Conservation (phyloP, 2,888 invertebrate species). For the Crepidodera aurea region DNA sequence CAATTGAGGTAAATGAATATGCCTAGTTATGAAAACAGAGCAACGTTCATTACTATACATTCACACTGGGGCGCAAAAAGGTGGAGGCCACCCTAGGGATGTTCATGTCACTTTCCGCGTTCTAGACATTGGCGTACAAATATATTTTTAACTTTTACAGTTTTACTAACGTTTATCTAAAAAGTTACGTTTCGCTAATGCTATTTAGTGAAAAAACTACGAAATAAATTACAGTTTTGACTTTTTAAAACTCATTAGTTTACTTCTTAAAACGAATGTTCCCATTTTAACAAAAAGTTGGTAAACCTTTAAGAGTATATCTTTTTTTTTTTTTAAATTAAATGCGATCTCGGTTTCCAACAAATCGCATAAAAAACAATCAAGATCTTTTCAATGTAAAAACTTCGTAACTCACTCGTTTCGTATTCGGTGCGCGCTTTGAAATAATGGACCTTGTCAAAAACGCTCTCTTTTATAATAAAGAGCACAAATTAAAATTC, state of each 20-base stretch:
- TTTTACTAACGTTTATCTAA: too few relatives aligned
- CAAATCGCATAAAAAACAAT: constrained; percentile 31
- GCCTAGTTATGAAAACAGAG: constrained; percentile 50
- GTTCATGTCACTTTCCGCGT: neutral
- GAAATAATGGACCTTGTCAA: constrained; percentile 39
- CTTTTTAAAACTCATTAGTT: too few relatives aligned
- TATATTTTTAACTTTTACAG: neutral
- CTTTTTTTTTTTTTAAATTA: too few relatives aligned
- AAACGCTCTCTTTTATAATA: constrained; percentile 40
- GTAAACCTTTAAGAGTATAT: too few relatives aligned
- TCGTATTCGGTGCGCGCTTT: constrained; percentile 30
- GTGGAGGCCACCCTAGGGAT: constrained; percentile 23
- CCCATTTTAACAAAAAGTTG: too few relatives aligned
- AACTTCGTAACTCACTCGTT: constrained; percentile 29
- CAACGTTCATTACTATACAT: constrained; percentile 50
- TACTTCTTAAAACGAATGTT: too few relatives aligned
- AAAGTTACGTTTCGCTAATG: too few relatives aligned
- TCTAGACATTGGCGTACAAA: neutral
- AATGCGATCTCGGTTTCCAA: constrained; percentile 10
- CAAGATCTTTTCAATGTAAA: constrained; percentile 24
- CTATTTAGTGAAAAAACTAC: too few relatives aligned
- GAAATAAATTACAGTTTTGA: too few relatives aligned
- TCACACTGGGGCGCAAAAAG: constrained; percentile 40
- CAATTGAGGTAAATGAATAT: constrained; percentile 54
- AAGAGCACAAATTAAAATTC: constrained; percentile 49